phyloP scores from a whole-genome alignment of 1,140 invertebrate species.

The Zaprionus lachaisei region DNA sequence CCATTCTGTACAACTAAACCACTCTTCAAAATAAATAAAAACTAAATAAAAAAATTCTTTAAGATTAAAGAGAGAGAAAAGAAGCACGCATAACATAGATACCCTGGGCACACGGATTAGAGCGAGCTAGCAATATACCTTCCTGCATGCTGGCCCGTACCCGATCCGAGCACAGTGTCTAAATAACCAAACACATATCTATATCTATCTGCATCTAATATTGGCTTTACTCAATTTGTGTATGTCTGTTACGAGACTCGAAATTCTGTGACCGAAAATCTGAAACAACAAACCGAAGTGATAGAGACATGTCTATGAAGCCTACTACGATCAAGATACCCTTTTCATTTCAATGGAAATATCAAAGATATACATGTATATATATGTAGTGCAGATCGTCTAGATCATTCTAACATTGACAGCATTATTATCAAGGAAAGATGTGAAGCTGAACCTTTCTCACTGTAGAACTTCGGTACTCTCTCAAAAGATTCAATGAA shows the following conservation, averaged over 20 bases:
- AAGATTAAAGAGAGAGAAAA: background rate
- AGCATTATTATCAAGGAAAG: too few relatives aligned
- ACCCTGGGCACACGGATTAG: conserved; percentile 13
- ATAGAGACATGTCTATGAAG: background rate
- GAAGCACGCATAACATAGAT: conserved; percentile 12
- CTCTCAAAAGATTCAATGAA: background rate
- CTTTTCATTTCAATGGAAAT: too few relatives aligned
- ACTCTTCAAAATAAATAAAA: background rate
- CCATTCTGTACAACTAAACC: conserved; percentile 37
- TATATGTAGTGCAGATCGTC: too few relatives aligned
- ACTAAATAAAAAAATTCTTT: background rate
- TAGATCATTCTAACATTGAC: too few relatives aligned
- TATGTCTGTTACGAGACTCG: background rate
- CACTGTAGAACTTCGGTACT: too few relatives aligned
- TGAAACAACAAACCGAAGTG: background rate
- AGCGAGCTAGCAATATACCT: conserved; percentile 10
- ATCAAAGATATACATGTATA: too few relatives aligned
- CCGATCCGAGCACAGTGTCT: background rate
- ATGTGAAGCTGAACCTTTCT: too few relatives aligned
- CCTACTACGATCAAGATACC: background rate
- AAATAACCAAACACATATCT: background rate
- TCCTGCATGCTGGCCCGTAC: background rate
- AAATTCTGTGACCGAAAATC: background rate
- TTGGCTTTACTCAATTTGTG: background rate
- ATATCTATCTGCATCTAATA: background rate